Evolutionary conservation across 2,797 vertebrate genomes (phyloP), one percentile per base, ranked within the genome.

Genomic region (Chaetodon trifasciatus): DNA sequence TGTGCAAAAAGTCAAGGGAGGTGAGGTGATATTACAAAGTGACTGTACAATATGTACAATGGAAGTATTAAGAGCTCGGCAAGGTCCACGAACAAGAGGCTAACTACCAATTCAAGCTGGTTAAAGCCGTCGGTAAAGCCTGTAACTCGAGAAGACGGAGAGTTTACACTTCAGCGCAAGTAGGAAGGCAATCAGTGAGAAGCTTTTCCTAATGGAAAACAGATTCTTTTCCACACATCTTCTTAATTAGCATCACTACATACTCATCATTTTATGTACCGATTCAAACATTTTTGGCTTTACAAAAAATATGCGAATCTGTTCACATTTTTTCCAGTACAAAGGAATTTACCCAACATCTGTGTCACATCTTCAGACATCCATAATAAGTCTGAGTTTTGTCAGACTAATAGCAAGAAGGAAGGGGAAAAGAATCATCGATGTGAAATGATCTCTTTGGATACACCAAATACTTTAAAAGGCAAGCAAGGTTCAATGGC

Each of bases 391-490:
- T 75, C 37, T 32, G 37, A 61, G 35, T 71, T 71, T 17, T 42
- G 28, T 81, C 64, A 13, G 39, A 70, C 16, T 16, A 67, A 72
- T 24, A 39, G 56, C 35, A 35, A 70, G 15, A 52, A 57, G 15
- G 35, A 42, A 24, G 8, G 21, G 17, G 24, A 53, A 8, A 53
- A 57, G 17, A 77, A 46, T 8, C 23, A 74, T 9, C 53, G 44
- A 63, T 24, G 39, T 75, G 58, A 83, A 87, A 90, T 85, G n/a
- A 84, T 81, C 50, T 90, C 88, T 93, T 93, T 93, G 88, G 90
- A 91, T 79, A 77, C 77, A 87, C 75, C 82, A 85, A 89, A 92
- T 82, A 92, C 88, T 88, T 89, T 57, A 90, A 93, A 64, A 93
- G 91, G 90, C 91, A 88, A 79, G 76, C 35, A 56, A 87, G 83